These are phyloP conservation scores for Acronicta aceris DNA, from an alignment of 2,888 invertebrate species.

Conservation along the genomic window DNA sequence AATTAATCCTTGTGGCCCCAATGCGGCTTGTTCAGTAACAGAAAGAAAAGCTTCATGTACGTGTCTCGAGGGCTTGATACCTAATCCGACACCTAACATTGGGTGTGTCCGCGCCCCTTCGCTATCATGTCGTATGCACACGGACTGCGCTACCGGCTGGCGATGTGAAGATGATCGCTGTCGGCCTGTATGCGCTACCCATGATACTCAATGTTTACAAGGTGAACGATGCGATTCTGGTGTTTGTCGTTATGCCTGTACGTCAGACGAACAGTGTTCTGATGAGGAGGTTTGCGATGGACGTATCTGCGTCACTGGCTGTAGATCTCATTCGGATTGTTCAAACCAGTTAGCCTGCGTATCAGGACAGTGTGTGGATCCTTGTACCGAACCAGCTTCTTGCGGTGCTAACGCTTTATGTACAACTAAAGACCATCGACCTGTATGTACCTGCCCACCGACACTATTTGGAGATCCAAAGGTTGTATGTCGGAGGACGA, in stretches of 20 bases:
- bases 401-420: constrained; percentile 96
- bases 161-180: constrained; percentile 93
- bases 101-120: constrained; percentile 96
- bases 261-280: constrained; percentile 95
- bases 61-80: constrained; percentile 94
- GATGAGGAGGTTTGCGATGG: constrained; percentile 96
- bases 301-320: constrained; percentile 93
- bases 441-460: constrained; percentile 92
- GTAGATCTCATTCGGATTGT: constrained; percentile 94
- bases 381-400: constrained; percentile 93
- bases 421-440: constrained; percentile 91
- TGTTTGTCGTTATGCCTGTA: constrained; percentile 95
- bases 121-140: constrained; percentile 92
- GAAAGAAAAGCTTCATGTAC: constrained; percentile 95
- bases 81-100: constrained; percentile 96
- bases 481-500: constrained; percentile 92
- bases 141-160: constrained; percentile 92
- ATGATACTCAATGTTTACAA: constrained; percentile 92
- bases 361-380: constrained; percentile 93
- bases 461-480: constrained; percentile 93
- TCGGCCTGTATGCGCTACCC: constrained; percentile 93
- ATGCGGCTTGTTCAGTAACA: constrained; percentile 94
- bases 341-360: constrained; percentile 92
- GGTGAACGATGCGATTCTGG: constrained; percentile 94
- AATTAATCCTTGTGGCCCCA: constrained; percentile 95